phyloP scores from a whole-genome alignment of 2,888 invertebrate species.

The Colletes collaris region DNA sequence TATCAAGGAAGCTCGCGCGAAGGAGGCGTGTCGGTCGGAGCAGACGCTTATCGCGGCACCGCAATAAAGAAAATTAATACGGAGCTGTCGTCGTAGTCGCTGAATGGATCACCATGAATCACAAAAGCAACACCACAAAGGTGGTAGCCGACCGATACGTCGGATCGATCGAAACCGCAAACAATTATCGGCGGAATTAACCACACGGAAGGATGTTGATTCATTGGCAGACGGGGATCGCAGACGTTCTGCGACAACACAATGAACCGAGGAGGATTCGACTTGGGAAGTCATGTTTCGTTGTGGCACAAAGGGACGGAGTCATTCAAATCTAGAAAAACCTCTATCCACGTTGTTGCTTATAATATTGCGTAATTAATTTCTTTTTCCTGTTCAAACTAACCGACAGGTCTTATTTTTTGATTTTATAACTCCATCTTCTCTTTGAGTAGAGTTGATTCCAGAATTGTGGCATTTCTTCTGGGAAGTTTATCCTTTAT shows the following conservation, averaged over 20 bases:
- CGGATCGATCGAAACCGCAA: conserved; percentile 8
- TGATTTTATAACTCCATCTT: too few species aligned
- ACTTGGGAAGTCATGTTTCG: background rate
- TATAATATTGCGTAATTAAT: too few species aligned
- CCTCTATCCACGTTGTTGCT: too few species aligned
- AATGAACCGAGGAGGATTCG: conserved; percentile 4
- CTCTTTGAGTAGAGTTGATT: too few species aligned
- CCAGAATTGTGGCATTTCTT: too few species aligned
- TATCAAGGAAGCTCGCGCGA: background rate
- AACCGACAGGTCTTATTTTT: too few species aligned
- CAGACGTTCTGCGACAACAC: conserved; percentile 11
- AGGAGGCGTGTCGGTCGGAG: background rate
- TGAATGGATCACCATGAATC: conserved; percentile 23
- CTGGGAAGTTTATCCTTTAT: too few species aligned
- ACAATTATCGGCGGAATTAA: conserved; percentile 18
- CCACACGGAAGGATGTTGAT: conserved; percentile 38
- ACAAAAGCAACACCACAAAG: conserved; percentile 9
- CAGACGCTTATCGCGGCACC: background rate
- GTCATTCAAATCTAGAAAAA: background rate
- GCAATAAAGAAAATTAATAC: conserved; percentile 14
- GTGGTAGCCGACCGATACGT: conserved; percentile 3
- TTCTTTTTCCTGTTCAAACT: too few species aligned
- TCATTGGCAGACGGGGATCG: conserved; percentile 33
- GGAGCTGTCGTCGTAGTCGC: background rate
- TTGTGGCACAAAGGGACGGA: background rate